Evolutionary conservation across 2,797 vertebrate genomes (phyloP).

Genomic region (Manis pentadactyla): DNA sequence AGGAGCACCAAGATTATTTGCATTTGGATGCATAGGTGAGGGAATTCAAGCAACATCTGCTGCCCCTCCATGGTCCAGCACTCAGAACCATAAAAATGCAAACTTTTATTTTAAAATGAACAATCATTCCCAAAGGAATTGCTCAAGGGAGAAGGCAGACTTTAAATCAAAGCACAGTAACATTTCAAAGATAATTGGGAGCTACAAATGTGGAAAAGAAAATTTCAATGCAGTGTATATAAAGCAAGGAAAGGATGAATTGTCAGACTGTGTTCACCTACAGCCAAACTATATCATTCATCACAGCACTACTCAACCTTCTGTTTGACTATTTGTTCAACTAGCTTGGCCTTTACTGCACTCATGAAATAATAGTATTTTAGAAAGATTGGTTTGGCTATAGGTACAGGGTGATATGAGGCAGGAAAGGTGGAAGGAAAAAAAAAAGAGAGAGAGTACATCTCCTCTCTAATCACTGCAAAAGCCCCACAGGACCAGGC

Average conservation of each 20-base stretch:
- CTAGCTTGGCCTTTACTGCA: neutral
- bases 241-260: constrained; percentile 51
- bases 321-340: neutral
- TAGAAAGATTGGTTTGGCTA: too few relatives aligned
- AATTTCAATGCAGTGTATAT: constrained; percentile 38
- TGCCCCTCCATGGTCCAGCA: constrained; percentile 65
- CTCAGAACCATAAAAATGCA: constrained; percentile 75
- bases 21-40: constrained; percentile 64
- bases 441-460: neutral
- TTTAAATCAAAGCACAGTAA: constrained; percentile 67
- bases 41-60: constrained; percentile 74
- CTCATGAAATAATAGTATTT: neutral
- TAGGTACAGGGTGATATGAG: too few relatives aligned
- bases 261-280: neutral
- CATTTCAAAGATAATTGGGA: constrained; percentile 75
- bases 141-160: constrained; percentile 63
- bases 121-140: constrained; percentile 77
- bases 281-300: neutral
- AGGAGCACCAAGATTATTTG: constrained; percentile 62
- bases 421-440: neutral
- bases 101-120: constrained; percentile 66
- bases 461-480: neutral
- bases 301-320: neutral
- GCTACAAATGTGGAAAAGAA: constrained; percentile 63
- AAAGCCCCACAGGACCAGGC: neutral